phyloP scores from a whole-genome alignment of 2,888 invertebrate species.

The Tenthredo scrophulariae region DNA sequence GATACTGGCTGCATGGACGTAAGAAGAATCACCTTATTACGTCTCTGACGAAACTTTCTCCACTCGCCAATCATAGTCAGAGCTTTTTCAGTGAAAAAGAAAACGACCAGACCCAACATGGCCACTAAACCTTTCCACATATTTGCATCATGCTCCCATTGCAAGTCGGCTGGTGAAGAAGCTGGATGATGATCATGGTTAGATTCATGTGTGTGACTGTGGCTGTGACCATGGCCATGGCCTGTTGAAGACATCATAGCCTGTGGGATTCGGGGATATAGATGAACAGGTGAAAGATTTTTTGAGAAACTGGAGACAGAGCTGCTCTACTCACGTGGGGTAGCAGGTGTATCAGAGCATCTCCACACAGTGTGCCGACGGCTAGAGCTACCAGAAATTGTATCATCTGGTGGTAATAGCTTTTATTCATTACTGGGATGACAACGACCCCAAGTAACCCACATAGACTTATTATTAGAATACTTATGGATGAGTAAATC shows the following conservation, averaged over 20 bases:
- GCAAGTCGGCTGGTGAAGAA: neutral
- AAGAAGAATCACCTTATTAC: constrained; percentile 81
- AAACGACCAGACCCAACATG: constrained; percentile 90
- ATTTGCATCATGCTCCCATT: constrained; percentile 82
- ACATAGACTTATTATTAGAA: constrained; percentile 91
- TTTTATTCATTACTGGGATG: constrained; percentile 94
- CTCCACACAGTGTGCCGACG: constrained; percentile 94
- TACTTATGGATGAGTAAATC: constrained; percentile 90
- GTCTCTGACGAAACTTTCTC: constrained; percentile 87
- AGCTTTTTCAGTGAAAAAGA: constrained; percentile 93
- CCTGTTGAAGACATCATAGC: constrained; percentile 77
- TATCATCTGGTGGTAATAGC: constrained; percentile 92
- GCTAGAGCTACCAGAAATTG: constrained; percentile 96
- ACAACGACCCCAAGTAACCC: constrained; percentile 93
- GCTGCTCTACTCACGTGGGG: constrained; percentile 85
- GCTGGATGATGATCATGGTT: constrained; percentile 66
- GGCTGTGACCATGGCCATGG: constrained; percentile 67
- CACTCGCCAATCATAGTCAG: constrained; percentile 90
- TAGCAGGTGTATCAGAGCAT: constrained; percentile 94
- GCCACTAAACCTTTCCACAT: constrained; percentile 93
- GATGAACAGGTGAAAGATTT: neutral
- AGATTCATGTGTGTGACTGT: constrained; percentile 59
- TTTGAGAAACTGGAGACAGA: neutral
- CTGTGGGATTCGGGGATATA: constrained; percentile 64
- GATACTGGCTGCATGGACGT: neutral